These are phyloP conservation scores for Bembecia ichneumoniformis DNA, from an alignment of 2,888 invertebrate species.

Conservation along the genomic window DNA sequence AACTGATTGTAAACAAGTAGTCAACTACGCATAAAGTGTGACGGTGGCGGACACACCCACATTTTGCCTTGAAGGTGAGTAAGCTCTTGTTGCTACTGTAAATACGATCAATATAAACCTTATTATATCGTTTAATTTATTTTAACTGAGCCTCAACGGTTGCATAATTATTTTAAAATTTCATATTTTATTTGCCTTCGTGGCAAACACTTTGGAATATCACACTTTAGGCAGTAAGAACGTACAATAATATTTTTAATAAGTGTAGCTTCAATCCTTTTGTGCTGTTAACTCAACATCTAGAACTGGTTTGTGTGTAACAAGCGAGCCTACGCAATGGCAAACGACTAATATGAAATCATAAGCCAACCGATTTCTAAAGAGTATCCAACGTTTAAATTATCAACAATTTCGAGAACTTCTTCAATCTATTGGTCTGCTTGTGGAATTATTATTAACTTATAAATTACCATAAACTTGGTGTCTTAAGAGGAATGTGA, in stretches of 20 bases:
- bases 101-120: too few relatives aligned
- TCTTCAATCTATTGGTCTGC: background rate
- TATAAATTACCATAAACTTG: slow-evolving; percentile 8
- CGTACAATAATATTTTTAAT: too few relatives aligned
- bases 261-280: background rate
- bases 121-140: background rate
- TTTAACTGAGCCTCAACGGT: background rate
- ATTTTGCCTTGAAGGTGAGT: slow-evolving; percentile 9
- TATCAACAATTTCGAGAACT: background rate
- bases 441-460: background rate
- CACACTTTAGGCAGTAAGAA: too few relatives aligned
- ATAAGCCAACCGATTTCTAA: slow-evolving; percentile 26
- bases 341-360: slow-evolving; percentile 26
- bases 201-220: too few relatives aligned
- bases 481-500: slow-evolving; percentile 23
- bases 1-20: slow-evolving; percentile 1
- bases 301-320: slow-evolving; percentile 33
- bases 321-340: slow-evolving; percentile 16
- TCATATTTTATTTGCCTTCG: too few relatives aligned
- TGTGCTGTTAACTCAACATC: slow-evolving; percentile 26
- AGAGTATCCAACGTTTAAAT: slow-evolving; percentile 11
- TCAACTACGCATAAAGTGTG: slow-evolving; percentile 17
- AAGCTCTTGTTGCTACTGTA: background rate
- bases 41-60: slow-evolving; percentile 17
- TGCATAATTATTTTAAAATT: background rate